phyloP scores from a whole-genome alignment of 2,888 invertebrate genomes.

The Rhaphigaster nebulosa region DNA sequence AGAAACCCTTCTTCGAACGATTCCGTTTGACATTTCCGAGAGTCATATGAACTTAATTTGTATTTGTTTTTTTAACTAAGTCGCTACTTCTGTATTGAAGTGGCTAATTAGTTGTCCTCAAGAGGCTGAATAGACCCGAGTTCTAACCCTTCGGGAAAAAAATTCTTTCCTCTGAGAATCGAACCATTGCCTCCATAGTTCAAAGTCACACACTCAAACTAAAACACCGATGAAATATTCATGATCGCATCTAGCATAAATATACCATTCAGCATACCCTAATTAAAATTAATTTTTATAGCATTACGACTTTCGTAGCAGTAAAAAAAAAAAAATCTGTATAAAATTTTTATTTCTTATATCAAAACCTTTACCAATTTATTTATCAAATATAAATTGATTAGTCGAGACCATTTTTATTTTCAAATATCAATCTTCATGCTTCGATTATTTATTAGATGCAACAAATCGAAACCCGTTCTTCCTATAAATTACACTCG shows the following conservation, averaged over 20 bases:
- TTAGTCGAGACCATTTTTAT: background rate
- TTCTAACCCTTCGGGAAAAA: background rate
- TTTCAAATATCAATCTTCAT: background rate
- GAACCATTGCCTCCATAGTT: background rate
- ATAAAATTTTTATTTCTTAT: background rate
- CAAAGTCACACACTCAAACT: too few relatives aligned
- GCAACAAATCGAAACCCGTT: background rate
- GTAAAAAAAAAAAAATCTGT: background rate
- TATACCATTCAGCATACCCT: background rate
- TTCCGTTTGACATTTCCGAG: too few relatives aligned
- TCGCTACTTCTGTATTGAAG: background rate
- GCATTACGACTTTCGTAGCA: background rate
- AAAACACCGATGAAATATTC: background rate
- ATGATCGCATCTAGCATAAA: background rate
- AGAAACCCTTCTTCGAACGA: too few relatives aligned
- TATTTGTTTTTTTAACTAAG: background rate
- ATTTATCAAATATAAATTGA: background rate
- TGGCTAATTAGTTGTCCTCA: background rate
- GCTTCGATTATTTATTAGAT: background rate
- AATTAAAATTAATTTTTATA: background rate
- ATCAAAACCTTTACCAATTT: background rate
- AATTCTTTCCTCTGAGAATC: background rate
- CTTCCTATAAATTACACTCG: background rate
- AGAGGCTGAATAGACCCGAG: too few relatives aligned
- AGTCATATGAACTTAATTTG: too few relatives aligned